A percentile compares a stretch with the other conserved stretches of the same genome.
Evolutionary conservation across 2,113 vertebrate species (phyloP).

Genomic region (Periophthalmodon schlosseri): DNA sequence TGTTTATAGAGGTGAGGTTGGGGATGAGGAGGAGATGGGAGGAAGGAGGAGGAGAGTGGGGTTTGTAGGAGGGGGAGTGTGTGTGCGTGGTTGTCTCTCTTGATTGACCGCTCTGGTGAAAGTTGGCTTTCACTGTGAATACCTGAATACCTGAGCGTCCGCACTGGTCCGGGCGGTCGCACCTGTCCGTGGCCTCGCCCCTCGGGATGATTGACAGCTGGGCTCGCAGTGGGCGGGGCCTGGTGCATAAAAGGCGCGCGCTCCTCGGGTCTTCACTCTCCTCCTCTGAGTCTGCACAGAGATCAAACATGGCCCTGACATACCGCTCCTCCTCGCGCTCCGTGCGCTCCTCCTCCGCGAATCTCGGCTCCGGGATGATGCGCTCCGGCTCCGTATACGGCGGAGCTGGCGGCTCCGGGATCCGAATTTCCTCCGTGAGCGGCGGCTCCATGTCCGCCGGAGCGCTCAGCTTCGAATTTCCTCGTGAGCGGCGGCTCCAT

Average conservation of each 20-base stretch:
- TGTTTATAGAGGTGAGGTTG: too few relatives aligned
- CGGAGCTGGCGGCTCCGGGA: conserved; percentile 52
- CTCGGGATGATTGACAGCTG: conserved; percentile 5
- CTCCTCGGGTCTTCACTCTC: conserved; percentile 28
- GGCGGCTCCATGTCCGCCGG: background rate
- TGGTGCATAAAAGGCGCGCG: background rate
- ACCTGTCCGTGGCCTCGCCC: background rate
- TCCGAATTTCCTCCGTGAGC: conserved; percentile 42
- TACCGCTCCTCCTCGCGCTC: conserved; percentile 8
- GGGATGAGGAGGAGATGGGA: too few relatives aligned
- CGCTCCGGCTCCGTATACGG: conserved; percentile 60
- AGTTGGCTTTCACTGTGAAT: too few relatives aligned
- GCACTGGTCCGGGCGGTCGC: background rate
- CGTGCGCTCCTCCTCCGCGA: conserved; percentile 13
- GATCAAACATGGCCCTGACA: background rate
- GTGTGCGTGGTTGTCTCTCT: too few relatives aligned
- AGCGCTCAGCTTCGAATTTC: conserved; percentile 30
- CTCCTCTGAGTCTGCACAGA: conserved; percentile 6
- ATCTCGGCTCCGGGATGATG: conserved; percentile 47
- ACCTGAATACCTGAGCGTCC: too few relatives aligned
- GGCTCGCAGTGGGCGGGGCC: conserved; percentile 69
- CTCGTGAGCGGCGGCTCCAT: too few relatives aligned
- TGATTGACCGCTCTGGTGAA: too few relatives aligned
- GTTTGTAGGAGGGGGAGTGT: too few relatives aligned
- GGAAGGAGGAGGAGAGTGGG: too few relatives aligned